A percentile compares a stretch with the other conserved stretches of the same genome.
phyloP scores from a whole-genome alignment of 2,797 vertebrate genomes.

The Tokudaia tokunoshimensis region DNA sequence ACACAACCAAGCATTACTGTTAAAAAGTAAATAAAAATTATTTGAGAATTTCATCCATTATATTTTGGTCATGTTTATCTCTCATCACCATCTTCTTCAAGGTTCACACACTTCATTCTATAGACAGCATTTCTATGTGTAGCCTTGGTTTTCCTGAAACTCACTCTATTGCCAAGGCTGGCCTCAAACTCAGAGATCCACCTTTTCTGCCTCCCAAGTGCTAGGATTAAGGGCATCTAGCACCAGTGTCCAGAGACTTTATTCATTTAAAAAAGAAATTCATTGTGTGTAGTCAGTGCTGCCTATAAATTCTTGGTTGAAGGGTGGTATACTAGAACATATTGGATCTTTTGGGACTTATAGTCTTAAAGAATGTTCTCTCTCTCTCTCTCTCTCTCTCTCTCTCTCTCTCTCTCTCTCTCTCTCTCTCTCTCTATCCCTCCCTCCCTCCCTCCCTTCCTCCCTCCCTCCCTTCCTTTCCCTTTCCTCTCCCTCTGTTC shows the following conservation, averaged over 20 bases:
- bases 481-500: no score
- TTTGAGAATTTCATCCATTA: background rate
- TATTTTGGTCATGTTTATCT: background rate
- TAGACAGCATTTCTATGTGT: background rate
- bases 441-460: background rate
- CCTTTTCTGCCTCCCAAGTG: background rate
- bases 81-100: background rate
- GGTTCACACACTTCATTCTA: background rate
- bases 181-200: background rate
- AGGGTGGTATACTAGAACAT: background rate
- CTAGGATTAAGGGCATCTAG: background rate
- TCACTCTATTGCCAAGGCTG: background rate
- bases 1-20: background rate
- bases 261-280: background rate
- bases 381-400: no score
- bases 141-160: background rate
- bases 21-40: background rate
- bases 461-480: background rate
- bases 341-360: background rate
- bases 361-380: no score
- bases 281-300: background rate
- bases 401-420: no score
- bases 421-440: no score
- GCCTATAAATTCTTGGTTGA: background rate
- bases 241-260: background rate